Evolutionary conservation across 1,140 invertebrate species (phyloP), one percentile per base, ranked within the genome.

Genomic region (Cecropterus lyciades): DNA sequence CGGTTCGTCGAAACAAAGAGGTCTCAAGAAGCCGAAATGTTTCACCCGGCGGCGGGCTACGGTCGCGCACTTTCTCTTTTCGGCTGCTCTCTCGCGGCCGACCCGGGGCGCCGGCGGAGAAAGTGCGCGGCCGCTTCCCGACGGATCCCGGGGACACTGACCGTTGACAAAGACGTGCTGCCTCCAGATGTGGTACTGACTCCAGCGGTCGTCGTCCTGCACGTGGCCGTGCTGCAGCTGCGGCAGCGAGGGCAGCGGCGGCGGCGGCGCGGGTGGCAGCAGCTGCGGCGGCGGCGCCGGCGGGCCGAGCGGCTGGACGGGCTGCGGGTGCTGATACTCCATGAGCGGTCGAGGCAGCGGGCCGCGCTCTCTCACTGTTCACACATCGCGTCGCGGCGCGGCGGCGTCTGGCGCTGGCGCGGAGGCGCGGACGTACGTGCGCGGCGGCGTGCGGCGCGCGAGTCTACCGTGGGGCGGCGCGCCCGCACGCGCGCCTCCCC

Each of bases 111-210:
- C 71, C 64, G 60, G 80, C 64, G 63, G 82, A 81, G 80, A 84
- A 84, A 84, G 80, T 79, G 71, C 72, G 74, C 72, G 72, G 46
- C 57, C 73, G 72, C 59, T 73, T 80, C 72, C 78, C 70, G 69
- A 53, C 40, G 42, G 17, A 65, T 65, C 55, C 55, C 52, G 13
- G 30, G 24, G 42, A 48, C 70, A 90, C 92, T 89, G 93, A 94
- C 93, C 93, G 82, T 94, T 94, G 82, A 94, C 93, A 78, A 93
- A 94, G 74, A 94, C 93, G 81, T 94, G 93, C 76, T 94, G 93
- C 70, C 93, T 93, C 93, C 93, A 94, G 69, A 94, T 91, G 82
- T 94, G 93, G 79, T 94, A 94, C 84, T 94, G 93, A 75, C 89
- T 92, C 91, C 93, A 93, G 65, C 92, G 89, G 51, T 92, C 86